A percentile compares a stretch with the other conserved stretches of the same genome.
These are phyloP conservation scores for Pampusana beccarii DNA, from an alignment of 2,113 vertebrate species.

Conservation along the genomic window DNA sequence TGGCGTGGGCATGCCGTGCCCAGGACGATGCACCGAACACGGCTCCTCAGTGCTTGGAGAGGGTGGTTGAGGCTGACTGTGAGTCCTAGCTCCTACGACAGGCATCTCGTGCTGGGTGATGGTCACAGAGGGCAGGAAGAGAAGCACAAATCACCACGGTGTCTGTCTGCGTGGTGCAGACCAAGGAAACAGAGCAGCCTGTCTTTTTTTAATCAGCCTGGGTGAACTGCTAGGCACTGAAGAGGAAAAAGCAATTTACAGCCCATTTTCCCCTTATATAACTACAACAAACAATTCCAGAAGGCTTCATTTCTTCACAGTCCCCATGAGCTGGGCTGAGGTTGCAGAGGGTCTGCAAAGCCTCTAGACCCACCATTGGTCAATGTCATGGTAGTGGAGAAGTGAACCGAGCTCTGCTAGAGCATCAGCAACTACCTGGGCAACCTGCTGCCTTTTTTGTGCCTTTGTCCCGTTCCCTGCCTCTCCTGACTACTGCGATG, in stretches of 20 bases:
- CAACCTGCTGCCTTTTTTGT: background rate
- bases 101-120: background rate
- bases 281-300: background rate
- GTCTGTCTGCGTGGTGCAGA: background rate
- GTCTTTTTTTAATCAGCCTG: background rate
- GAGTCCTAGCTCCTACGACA: background rate
- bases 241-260: background rate
- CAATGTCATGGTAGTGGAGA: background rate
- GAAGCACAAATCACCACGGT: background rate
- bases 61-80: background rate
- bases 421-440: background rate
- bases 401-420: background rate
- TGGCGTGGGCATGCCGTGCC: fast-evolving
- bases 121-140: background rate
- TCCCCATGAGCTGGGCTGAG: background rate
- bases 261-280: background rate
- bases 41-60: background rate
- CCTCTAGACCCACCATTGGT: background rate
- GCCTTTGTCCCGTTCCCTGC: background rate
- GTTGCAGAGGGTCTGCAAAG: background rate
- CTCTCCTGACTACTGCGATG: background rate
- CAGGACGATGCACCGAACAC: background rate
- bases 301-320: background rate
- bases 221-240: background rate
- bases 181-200: background rate